Evolutionary conservation across 2,888 invertebrate species (phyloP).

Genomic region (Bedellia somnulentella): DNA sequence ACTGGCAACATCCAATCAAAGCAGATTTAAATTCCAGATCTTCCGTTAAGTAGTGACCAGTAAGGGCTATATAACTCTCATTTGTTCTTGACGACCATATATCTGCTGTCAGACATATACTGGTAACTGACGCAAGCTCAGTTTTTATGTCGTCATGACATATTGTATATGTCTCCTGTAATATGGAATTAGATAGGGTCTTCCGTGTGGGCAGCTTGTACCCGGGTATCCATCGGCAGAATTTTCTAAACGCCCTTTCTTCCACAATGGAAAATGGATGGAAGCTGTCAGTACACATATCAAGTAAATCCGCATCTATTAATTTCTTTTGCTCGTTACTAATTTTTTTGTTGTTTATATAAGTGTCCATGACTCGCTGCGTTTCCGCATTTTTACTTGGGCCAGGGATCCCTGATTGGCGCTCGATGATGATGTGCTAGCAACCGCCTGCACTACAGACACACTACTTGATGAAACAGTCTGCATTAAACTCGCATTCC

Average conservation of each 20-base stretch:
- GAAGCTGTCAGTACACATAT: constrained; percentile 10
- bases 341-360: constrained; percentile 8
- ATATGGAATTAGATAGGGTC: constrained; percentile 9
- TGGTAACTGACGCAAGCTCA: constrained; percentile 6
- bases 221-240: constrained; percentile 13
- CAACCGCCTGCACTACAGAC: not conserved
- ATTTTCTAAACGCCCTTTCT: constrained; percentile 13
- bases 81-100: constrained; percentile 14
- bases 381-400: constrained; percentile 1
- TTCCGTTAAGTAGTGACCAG: constrained; percentile 10
- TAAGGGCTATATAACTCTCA: constrained; percentile 14
- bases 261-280: constrained; percentile 15
- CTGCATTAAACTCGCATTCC: no score
- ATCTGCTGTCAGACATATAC: constrained; percentile 14
- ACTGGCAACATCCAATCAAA: constrained; percentile 13
- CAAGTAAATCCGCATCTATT: constrained; percentile 8
- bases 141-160: not conserved
- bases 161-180: not conserved
- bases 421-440: not conserved
- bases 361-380: constrained; percentile 7
- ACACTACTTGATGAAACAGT: not conserved
- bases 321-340: constrained; percentile 7
- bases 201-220: constrained; percentile 13
- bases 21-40: constrained; percentile 8
- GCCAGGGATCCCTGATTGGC: not conserved